phyloP scores from a whole-genome alignment of 2,888 invertebrate genomes.

The Eupithecia vulgata region DNA sequence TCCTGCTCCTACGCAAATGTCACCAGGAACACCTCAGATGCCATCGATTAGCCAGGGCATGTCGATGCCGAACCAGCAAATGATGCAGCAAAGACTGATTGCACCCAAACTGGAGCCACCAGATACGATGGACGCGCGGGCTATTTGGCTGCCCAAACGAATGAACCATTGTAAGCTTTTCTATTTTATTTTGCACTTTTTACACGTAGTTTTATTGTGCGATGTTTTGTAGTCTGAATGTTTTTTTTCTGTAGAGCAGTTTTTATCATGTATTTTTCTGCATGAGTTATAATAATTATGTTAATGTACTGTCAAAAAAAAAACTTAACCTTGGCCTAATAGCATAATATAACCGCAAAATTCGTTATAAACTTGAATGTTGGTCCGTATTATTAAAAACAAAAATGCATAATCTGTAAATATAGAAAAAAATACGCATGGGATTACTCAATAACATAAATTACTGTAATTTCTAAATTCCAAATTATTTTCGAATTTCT shows the following conservation, averaged over 20 bases:
- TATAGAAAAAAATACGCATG: background rate
- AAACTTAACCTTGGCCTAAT: background rate
- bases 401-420: background rate
- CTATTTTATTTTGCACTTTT: constrained; percentile 50
- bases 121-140: constrained; percentile 84
- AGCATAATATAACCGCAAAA: background rate
- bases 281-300: background rate
- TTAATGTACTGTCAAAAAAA: background rate
- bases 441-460: background rate
- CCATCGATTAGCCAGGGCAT: constrained; percentile 73
- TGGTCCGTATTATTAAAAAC: background rate
- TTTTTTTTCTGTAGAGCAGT: constrained; percentile 9
- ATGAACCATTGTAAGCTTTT: constrained; percentile 87
- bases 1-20: constrained; percentile 76
- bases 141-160: constrained; percentile 87
- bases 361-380: background rate
- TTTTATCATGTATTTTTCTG: background rate
- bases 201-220: constrained; percentile 31
- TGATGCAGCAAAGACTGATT: constrained; percentile 74
- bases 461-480: background rate
- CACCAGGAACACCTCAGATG: constrained; percentile 76
- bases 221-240: constrained; percentile 14
- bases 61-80: constrained; percentile 72
- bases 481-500: no score
- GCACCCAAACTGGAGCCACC: constrained; percentile 85